phyloP scores from a whole-genome alignment of 1,140 invertebrate genomes.

The Nomia melanderi region DNA sequence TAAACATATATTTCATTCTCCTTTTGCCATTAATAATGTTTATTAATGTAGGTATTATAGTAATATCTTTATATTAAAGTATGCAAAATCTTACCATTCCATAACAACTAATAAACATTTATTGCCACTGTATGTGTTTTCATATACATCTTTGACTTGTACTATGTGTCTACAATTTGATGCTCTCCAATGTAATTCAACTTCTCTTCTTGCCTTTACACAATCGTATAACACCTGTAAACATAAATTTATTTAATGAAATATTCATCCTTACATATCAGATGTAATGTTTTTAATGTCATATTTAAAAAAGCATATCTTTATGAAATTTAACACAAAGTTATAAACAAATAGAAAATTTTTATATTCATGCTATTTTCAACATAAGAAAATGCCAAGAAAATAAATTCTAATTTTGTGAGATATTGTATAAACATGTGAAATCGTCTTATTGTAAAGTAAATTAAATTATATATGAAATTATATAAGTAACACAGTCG shows the following conservation, averaged over 20 bases:
- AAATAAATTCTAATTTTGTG: no score
- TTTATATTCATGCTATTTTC: no score
- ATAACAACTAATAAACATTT: constrained; percentile 97
- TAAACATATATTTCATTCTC: neutral
- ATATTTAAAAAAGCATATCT: no score
- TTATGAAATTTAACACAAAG: no score
- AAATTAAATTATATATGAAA: no score
- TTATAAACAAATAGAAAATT: no score
- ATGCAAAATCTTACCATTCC: constrained; percentile 90
- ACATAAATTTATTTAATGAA: neutral
- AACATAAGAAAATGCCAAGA: no score
- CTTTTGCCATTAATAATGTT: neutral
- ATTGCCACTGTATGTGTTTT: constrained; percentile 94
- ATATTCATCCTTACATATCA: neutral
- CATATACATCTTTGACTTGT: constrained; percentile 94
- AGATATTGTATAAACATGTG: no score
- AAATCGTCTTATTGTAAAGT: no score
- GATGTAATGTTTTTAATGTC: no score
- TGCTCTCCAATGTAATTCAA: constrained; percentile 97
- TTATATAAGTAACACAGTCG: neutral
- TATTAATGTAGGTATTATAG: neutral
- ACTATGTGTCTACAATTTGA: constrained; percentile 96
- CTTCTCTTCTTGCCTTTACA: constrained; percentile 95
- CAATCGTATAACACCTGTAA: constrained; percentile 94
- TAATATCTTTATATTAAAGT: neutral